Evolutionary conservation across 2,113 vertebrate species (phyloP), one percentile per base, ranked within the genome.

Genomic region (Hippocampus barbouri): DNA sequence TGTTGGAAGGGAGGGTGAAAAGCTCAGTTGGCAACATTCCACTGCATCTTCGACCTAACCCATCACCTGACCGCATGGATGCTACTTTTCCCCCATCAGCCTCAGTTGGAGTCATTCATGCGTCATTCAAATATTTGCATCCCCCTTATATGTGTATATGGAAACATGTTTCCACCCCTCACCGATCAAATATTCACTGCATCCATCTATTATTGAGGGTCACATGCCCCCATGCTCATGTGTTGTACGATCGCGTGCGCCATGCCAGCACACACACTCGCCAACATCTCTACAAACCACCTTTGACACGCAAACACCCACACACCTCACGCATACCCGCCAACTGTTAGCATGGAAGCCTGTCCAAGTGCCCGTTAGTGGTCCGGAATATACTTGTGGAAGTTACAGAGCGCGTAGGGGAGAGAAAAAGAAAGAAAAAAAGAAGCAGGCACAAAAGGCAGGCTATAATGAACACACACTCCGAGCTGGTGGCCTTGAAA

Each of bases 141-240:
- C 68, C 76, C 76, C 60, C 47, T n/a, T 6, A 12, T 59, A 41
- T 72, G 34, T 70, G 65, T 80, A 75, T 61, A 49, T 67, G 59
- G 47, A 64, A 74, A 53, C 51, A 60, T 5, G 20, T 34, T 75
- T 84, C 54, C 76, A 73, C 74, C 80, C 77, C 66, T 74, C 69
- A 23, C 45, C 64, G 71, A 85, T 93, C 90, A 91, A 93, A 92
- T 89, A 91, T 92, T 92, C 84, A 93, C 85, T 77, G 78, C 79
- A 71, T 83, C 78, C 87, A 89, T 93, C 83, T 85, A 93, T 92
- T 90, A 93, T 92, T 91, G 86, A 92, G 89, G 81, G 90, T 88
- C 83, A 87, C 88, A 83, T 89, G 86, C 85, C 73, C 82, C 78
- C 77, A 74, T 79, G 77, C 81, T 85, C 79, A 45, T 38, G 83